phyloP scores from a whole-genome alignment of 1,140 invertebrate species.

The Pseudoatta argentina region DNA sequence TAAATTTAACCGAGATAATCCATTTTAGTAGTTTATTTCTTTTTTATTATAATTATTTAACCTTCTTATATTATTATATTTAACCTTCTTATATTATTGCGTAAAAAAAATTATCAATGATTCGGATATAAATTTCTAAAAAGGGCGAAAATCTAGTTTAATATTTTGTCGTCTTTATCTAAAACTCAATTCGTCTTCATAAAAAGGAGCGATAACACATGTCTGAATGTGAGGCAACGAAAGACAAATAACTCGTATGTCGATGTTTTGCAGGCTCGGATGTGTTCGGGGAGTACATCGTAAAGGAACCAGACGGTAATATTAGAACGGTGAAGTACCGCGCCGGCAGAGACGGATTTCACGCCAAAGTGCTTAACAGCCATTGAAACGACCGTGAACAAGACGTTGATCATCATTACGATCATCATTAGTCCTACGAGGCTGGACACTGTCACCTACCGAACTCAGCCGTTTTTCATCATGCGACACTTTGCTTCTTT shows the following conservation, averaged over 20 bases:
- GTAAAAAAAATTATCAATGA: not conserved
- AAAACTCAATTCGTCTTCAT: conserved; percentile 57
- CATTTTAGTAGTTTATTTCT: not conserved
- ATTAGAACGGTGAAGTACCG: conserved; percentile 83
- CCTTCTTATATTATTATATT: not conserved
- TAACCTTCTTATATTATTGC: not conserved
- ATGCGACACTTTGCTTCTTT: not conserved
- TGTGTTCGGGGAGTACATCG: conserved; percentile 90
- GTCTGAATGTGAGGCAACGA: not conserved
- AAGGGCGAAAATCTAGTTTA: not conserved
- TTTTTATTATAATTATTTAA: not conserved
- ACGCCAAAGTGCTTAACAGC: conserved; percentile 90
- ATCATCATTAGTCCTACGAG: not conserved
- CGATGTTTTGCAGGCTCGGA: conserved; percentile 77
- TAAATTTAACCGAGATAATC: not conserved
- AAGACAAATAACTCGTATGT: conserved; percentile 62
- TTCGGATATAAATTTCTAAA: not conserved
- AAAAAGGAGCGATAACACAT: conserved; percentile 3
- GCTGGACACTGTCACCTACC: conserved; percentile 35
- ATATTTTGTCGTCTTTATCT: not conserved
- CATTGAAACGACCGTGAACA: conserved; percentile 82
- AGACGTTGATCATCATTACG: conserved; percentile 34
- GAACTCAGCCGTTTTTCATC: not conserved
- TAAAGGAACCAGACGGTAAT: conserved; percentile 87
- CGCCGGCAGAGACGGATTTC: conserved; percentile 82